A percentile compares a stretch with the other conserved stretches of the same genome.
phyloP scores from a whole-genome alignment of 1,140 invertebrate genomes.

The Himalopsyche phryganea region DNA sequence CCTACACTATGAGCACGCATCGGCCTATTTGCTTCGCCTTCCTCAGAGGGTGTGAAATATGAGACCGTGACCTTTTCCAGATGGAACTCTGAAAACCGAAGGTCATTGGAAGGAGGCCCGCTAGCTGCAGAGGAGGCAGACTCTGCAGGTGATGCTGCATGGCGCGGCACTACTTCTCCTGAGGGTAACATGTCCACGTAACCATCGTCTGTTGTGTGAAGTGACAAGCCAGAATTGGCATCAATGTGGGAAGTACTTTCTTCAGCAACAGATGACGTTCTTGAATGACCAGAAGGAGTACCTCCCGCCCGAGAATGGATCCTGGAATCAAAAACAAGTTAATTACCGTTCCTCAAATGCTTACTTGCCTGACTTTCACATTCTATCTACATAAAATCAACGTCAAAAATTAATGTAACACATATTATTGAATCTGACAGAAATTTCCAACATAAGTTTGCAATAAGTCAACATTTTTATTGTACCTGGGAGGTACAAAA shows the following conservation, averaged over 20 bases:
- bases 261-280: constrained; percentile 34
- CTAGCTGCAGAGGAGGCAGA: constrained; percentile 71
- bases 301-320: constrained; percentile 37
- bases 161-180: constrained; percentile 56
- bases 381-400: too few species aligned
- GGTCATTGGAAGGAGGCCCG: constrained; percentile 53
- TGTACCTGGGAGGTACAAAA: too few species aligned
- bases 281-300: constrained; percentile 35
- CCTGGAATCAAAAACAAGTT: constrained; percentile 16
- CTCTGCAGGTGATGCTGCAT: constrained; percentile 57
- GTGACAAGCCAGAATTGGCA: constrained; percentile 37
- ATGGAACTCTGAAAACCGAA: constrained; percentile 58
- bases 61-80: constrained; percentile 62
- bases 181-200: constrained; percentile 63
- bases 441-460: too few species aligned
- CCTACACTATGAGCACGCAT: constrained; percentile 84
- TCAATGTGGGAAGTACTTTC: constrained; percentile 11
- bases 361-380: too few species aligned
- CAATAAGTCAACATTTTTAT: too few species aligned
- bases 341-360: too few species aligned
- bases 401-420: too few species aligned
- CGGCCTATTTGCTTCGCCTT: constrained; percentile 58
- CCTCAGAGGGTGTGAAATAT: constrained; percentile 59
- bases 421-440: too few species aligned
- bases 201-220: constrained; percentile 46